Percentiles rank a stretch among this genome's conserved stretches.
Conservation (phyloP, 2,888 invertebrate species). For the Geophilus truncorum region DNA sequence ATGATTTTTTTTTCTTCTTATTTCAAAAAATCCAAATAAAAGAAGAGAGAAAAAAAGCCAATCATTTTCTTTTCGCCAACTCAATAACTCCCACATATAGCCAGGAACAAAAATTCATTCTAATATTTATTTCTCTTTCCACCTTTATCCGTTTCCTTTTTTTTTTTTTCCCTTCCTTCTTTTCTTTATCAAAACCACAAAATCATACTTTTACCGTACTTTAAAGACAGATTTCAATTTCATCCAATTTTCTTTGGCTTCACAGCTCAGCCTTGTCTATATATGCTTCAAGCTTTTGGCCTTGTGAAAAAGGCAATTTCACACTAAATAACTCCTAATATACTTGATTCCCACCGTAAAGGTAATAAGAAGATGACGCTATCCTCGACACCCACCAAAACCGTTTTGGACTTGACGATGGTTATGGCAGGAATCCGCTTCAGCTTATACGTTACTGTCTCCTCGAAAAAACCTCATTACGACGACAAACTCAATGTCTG, state of each 20-base stretch:
- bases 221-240: constrained; percentile 15
- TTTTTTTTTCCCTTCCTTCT: not conserved
- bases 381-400: constrained; percentile 5
- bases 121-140: not conserved
- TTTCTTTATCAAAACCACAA: not conserved
- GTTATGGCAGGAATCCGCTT: not conserved
- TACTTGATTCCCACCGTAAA: constrained; percentile 20
- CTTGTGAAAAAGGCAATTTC: not conserved
- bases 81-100: not conserved
- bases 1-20: too few species aligned
- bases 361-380: constrained; percentile 16
- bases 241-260: constrained; percentile 15
- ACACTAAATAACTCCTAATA: constrained; percentile 20
- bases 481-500: constrained; percentile 3
- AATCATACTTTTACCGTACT: not conserved
- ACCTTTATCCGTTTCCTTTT: not conserved
- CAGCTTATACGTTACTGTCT: constrained; percentile 3
- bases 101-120: not conserved
- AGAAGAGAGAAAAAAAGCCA: not conserved
- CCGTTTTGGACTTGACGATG: constrained; percentile 12
- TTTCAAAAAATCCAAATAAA: not conserved
- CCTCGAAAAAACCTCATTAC: not conserved
- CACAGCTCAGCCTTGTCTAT: constrained; percentile 20
- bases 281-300: constrained; percentile 7
- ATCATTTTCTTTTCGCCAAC: not conserved